Conservation (phyloP, 1,140 invertebrate genomes). For the Drosophila truncata region DNA sequence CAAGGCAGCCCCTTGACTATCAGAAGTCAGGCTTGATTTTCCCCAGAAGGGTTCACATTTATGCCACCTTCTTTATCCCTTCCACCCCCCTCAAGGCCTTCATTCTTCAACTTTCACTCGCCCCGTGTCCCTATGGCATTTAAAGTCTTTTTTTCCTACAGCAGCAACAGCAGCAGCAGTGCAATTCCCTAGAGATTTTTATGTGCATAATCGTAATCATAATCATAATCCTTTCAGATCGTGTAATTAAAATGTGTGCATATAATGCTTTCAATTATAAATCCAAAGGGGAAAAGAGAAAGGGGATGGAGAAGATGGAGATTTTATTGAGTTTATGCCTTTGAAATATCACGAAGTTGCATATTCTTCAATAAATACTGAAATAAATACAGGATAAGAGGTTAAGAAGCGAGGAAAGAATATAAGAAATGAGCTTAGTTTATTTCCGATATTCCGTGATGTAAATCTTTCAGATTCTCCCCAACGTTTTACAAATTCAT, state of each 20-base stretch:
- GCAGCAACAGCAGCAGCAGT: not conserved
- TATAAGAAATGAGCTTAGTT: no score
- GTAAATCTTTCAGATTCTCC: no score
- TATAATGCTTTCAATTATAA: slow-evolving; percentile 72
- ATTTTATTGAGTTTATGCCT: not conserved
- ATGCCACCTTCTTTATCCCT: slow-evolving; percentile 2
- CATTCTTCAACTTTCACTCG: slow-evolving; percentile 47
- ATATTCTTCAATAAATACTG: no score
- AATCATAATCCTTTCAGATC: slow-evolving; percentile 64
- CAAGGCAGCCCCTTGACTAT: slow-evolving; percentile 55
- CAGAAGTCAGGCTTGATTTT: slow-evolving; percentile 53
- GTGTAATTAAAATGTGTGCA: slow-evolving; percentile 81
- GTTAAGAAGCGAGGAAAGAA: no score
- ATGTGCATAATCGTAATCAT: slow-evolving; percentile 49
- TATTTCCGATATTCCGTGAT: no score
- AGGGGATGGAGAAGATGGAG: slow-evolving; percentile 37
- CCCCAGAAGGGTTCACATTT: slow-evolving; percentile 30
- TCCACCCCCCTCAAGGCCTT: slow-evolving; percentile 45
- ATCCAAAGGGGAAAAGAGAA: slow-evolving; percentile 27
- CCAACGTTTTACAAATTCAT: not conserved
- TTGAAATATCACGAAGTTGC: no score
- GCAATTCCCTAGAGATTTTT: slow-evolving; percentile 37
- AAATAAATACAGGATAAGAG: no score
- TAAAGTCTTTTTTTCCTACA: slow-evolving; percentile 31
- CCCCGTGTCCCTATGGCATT: slow-evolving; percentile 38